A percentile compares a stretch with the other conserved stretches of the same genome.
These are phyloP conservation scores for Paedocypris micromegethes DNA, from an alignment of 2,797 vertebrate genomes.

Conservation along the genomic window DNA sequence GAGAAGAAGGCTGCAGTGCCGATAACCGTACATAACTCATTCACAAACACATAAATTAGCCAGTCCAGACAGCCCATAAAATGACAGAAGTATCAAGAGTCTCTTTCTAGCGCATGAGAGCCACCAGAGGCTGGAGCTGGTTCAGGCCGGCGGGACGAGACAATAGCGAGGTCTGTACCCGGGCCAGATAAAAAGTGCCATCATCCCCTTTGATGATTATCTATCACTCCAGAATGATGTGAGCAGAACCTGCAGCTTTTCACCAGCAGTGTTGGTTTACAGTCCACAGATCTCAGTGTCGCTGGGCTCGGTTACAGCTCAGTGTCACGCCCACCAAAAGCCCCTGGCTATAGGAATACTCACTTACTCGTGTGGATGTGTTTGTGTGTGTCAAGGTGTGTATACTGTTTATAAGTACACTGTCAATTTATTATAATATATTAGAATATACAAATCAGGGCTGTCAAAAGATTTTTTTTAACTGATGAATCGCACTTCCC, in stretches of 20 bases:
- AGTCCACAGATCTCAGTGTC: slow-evolving; percentile 53
- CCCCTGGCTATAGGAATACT: slow-evolving; percentile 28
- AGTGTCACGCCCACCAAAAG: slow-evolving; percentile 34
- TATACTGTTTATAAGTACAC: too few relatives aligned
- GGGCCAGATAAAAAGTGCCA: slow-evolving; percentile 69
- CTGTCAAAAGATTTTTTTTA: too few relatives aligned
- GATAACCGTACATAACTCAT: slow-evolving; percentile 34
- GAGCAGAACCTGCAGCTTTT: slow-evolving; percentile 59
- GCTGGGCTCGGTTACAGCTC: slow-evolving; percentile 65
- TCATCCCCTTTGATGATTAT: slow-evolving; percentile 76
- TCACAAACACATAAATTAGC: slow-evolving; percentile 46
- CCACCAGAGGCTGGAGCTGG: slow-evolving; percentile 63
- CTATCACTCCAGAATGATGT: slow-evolving; percentile 68
- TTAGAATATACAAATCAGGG: too few relatives aligned
- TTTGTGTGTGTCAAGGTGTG: too few relatives aligned
- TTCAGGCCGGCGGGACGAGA: slow-evolving; percentile 58
- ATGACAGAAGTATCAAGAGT: slow-evolving; percentile 76
- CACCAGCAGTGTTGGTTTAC: slow-evolving; percentile 76
- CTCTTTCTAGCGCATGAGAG: slow-evolving; percentile 68
- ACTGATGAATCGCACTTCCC: too few relatives aligned
- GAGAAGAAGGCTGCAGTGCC: slow-evolving; percentile 27
- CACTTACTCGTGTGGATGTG: not conserved
- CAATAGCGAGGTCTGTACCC: slow-evolving; percentile 75
- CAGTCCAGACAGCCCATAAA: slow-evolving; percentile 71
- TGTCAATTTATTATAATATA: too few relatives aligned